Conservation (phyloP, 2,797 vertebrate species). For the Eurystomus glaucurus region DNA sequence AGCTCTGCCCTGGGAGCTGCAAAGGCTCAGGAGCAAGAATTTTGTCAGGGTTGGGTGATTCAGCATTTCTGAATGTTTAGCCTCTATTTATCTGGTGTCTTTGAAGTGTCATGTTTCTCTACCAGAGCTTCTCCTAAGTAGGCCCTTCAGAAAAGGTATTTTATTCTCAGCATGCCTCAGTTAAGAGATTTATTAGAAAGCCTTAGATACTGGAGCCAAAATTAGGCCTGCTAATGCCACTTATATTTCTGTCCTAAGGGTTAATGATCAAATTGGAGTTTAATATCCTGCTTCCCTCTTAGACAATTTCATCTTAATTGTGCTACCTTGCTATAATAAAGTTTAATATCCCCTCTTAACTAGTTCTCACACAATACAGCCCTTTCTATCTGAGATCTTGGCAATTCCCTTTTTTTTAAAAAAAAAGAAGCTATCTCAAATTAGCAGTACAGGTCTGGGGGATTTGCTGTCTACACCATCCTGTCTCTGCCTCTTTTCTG, state of each 20-base stretch:
- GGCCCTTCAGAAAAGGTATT: background rate
- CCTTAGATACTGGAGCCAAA: background rate
- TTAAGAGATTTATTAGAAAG: constrained; percentile 2
- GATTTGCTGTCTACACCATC: background rate
- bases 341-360: background rate
- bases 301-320: background rate
- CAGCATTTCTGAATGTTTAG: background rate
- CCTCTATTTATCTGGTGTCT: background rate
- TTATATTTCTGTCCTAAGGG: background rate
- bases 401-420: background rate
- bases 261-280: constrained; percentile 4
- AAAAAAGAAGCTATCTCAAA: background rate
- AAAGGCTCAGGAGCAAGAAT: background rate
- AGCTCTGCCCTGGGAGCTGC: background rate
- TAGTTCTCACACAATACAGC: background rate
- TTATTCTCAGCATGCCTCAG: background rate
- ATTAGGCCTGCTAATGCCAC: background rate
- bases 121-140: background rate
- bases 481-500: background rate
- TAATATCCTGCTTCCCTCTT: background rate
- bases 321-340: background rate
- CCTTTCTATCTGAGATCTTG: background rate
- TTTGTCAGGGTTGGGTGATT: background rate
- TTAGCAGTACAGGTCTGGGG: background rate
- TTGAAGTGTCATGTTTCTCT: background rate